These are phyloP conservation scores for Homarus gammarus DNA, from an alignment of 2,888 invertebrate genomes.

Conservation along the genomic window DNA sequence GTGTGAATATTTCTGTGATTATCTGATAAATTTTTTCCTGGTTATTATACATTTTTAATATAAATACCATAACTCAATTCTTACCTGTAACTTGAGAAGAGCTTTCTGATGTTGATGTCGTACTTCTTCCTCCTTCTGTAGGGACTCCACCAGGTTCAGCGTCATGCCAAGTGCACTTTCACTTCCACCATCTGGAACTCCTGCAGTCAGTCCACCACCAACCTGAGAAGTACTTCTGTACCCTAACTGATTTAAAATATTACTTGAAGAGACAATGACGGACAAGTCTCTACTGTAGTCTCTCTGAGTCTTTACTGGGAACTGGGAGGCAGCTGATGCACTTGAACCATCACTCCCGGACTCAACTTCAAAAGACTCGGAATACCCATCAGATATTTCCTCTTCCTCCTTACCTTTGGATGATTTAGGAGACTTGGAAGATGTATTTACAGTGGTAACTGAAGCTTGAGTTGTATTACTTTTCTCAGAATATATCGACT, in stretches of 20 bases:
- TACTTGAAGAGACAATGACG: slow-evolving; percentile 48
- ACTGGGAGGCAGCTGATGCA: background rate
- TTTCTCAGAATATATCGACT: background rate
- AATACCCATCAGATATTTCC: slow-evolving; percentile 32
- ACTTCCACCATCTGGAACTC: slow-evolving; percentile 16
- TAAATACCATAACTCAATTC: background rate
- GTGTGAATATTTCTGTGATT: too few relatives aligned
- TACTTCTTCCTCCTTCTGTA: slow-evolving; percentile 73
- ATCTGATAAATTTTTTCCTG: too few relatives aligned
- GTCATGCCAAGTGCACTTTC: slow-evolving; percentile 59
- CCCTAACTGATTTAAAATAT: slow-evolving; percentile 33
- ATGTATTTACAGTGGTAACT: background rate
- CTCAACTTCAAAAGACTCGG: slow-evolving; percentile 65
- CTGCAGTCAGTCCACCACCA: slow-evolving; percentile 20
- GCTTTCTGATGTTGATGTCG: slow-evolving; percentile 65
- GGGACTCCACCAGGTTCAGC: slow-evolving; percentile 63
- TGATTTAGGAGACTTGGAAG: slow-evolving; percentile 12
- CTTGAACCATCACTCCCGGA: slow-evolving; percentile 51
- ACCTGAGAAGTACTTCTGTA: slow-evolving; percentile 17
- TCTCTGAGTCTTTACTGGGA: slow-evolving; percentile 1
- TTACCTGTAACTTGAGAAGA: slow-evolving; percentile 73
- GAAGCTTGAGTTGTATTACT: background rate
- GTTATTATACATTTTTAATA: too few relatives aligned
- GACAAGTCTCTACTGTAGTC: slow-evolving; percentile 41
- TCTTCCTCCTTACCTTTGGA: background rate